These are phyloP conservation scores for Perccottus glenii DNA, from an alignment of 2,113 vertebrate genomes.

Conservation along the genomic window DNA sequence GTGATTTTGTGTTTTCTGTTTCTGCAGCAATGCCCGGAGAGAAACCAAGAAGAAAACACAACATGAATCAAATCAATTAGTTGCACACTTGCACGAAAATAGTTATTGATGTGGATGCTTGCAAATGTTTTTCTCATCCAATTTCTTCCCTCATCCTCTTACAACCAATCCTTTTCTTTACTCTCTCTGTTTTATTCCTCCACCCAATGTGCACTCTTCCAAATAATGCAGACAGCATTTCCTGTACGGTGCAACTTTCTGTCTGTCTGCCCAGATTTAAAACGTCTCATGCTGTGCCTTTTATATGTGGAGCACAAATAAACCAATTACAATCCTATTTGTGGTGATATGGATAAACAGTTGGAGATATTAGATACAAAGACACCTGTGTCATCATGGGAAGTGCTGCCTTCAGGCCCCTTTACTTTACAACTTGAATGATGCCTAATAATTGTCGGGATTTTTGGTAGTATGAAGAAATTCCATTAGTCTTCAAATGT, in stretches of 20 bases:
- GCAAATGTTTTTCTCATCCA: conserved; percentile 52
- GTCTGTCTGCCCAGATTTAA: conserved; percentile 26
- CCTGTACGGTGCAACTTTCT: conserved; percentile 32
- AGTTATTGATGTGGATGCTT: conserved; percentile 30
- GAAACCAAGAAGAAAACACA: too few species aligned
- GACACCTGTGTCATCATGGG: conserved; percentile 28
- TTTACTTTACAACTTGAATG: conserved; percentile 46
- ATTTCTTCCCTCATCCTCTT: conserved; percentile 17
- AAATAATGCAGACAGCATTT: conserved; percentile 68
- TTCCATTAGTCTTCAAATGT: conserved; percentile 69
- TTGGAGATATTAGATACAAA: neutral
- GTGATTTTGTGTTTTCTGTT: neutral
- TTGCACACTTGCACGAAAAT: conserved; percentile 12
- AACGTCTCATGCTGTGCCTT: conserved; percentile 6
- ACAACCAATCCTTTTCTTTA: neutral
- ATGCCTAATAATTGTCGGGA: conserved; percentile 42
- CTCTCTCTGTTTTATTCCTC: neutral
- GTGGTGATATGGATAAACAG: conserved; percentile 6
- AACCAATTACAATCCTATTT: conserved; percentile 1
- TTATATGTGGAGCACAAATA: neutral
- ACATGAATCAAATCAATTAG: too few species aligned
- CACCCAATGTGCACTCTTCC: conserved; percentile 38
- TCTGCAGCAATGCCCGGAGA: too few species aligned
- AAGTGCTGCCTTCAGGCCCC: conserved; percentile 29
- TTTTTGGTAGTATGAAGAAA: conserved; percentile 31